A percentile compares a stretch with the other conserved stretches of the same genome.
phyloP scores from a whole-genome alignment of 2,888 invertebrate species.

The Andrena hattorfiana region DNA sequence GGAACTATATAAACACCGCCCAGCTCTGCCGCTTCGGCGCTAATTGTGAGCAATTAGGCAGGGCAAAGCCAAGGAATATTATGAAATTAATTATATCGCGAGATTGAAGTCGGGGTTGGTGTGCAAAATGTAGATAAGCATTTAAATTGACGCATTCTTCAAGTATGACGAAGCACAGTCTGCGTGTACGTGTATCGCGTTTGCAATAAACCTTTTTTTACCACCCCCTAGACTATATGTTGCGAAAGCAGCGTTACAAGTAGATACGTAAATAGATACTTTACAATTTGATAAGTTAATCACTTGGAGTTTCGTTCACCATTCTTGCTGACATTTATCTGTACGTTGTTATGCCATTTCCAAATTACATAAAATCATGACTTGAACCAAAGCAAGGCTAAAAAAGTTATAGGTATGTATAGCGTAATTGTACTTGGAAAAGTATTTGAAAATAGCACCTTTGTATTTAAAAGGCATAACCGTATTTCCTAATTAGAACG shows the following conservation, averaged over 20 bases:
- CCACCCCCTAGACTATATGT: constrained; percentile 6
- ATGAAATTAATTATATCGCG: constrained; percentile 70
- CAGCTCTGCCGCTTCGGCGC: constrained; percentile 48
- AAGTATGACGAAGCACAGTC: constrained; percentile 15
- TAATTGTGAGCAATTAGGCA: constrained; percentile 74
- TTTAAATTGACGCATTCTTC: constrained; percentile 66
- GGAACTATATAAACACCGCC: constrained; percentile 15
- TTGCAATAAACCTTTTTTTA: constrained; percentile 45
- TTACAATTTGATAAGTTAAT: constrained; percentile 11
- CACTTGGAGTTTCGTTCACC: not conserved
- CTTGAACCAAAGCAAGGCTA: no score
- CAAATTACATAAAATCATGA: not conserved
- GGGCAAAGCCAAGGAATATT: constrained; percentile 66
- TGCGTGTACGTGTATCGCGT: not conserved
- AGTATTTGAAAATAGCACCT: not conserved
- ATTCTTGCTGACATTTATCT: not conserved
- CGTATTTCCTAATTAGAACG: no score
- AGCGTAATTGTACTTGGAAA: not conserved
- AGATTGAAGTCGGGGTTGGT: constrained; percentile 54
- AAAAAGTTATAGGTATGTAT: no score
- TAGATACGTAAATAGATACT: not conserved
- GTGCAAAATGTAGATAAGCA: constrained; percentile 68
- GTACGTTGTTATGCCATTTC: not conserved
- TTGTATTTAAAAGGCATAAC: no score
- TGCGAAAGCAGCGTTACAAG: not conserved